Base-by-base conservation (phyloP, 23 tunicate genomes). In the Halocynthia aurantium region DNA sequence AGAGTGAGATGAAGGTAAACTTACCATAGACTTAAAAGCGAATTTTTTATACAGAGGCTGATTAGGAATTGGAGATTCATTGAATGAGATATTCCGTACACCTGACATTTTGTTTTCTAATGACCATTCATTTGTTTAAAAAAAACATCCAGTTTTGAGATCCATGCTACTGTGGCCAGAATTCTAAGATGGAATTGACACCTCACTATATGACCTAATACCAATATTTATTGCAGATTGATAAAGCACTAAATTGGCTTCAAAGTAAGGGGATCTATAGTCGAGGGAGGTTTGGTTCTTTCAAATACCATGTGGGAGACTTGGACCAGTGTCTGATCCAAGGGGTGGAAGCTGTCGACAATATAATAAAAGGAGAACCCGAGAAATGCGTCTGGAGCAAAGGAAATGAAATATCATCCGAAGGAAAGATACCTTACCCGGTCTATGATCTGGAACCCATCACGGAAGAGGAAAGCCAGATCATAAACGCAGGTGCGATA, bases 311-410 rank as follows among this genome's bases (percentile, higher is more conserved):
- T 49, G 75, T 82, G n/a, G 93, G 92, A 12, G 87, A 85, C 51
- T 62, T 92, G 22, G 99, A 95, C 50, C 84, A 88, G 22, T 87
- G 96, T 65, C 83, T 94, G 67, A 89, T 95, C 40, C 99, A 95
- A 70, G 99, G 99, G 8, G 99, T 95, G 31, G 99, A 95, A 67
- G 99, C 96, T 5, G 99, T 82, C 6, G 99, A 95, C 69, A 83
- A 95, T 77, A 90, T 95, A 51, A 77, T 82, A 8, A 62, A 71
- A 50, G 93, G 93, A 58, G 53, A 52, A 8, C 99, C 96, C 6
- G 99, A 95, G 75, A 22, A 61, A 13, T 86, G 90, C 77, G 40
- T 91, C 21, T 74, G 78, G 78, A n/a, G n/a, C n/a, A n/a, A n/a
- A n/a, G n/a, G n/a, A n/a, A n/a, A n/a, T n/a, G n/a, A n/a, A n/a